Evolutionary conservation across 2,113 vertebrate genomes (phyloP), one percentile per base, ranked within the genome.

Genomic region (Sylvilagus bachmani): DNA sequence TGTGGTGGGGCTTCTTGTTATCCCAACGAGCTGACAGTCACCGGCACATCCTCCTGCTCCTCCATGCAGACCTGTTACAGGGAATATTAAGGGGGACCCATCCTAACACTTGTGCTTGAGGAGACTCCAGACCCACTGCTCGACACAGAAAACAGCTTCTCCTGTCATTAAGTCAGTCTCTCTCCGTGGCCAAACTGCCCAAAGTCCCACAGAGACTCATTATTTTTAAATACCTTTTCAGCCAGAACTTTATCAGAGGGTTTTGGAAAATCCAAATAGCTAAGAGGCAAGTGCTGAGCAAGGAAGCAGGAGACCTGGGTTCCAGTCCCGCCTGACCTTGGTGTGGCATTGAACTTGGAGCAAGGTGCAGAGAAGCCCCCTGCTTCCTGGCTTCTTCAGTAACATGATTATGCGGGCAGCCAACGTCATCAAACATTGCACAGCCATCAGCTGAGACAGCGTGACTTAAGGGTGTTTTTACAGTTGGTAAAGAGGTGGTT

Each of bases 211-310:
- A 1, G 95, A 97, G 93, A 93, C 87, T 93, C 94, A 79, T 97
- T 97, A 96, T 90, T 92, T 93, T 95, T 92, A 96, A 97, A 89
- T 89, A 79, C 74, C 69, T 95, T 94, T 96, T 90, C 81, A 62
- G 74, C 58, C 86, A 78, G 85, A 97, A 86, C 74, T 78, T 96
- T 93, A 85, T 94, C 92, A 90, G 55, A 94, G 95, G 69, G 6
- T 66, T 92, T 88, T 79, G 67, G 93, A 94, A 92, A 95, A 92
- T 71, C 80, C 90, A 71, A 94, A 62, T 69, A 90, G 53, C 81
- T 90, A 73, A 58, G 61, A 87, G 66, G 78, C 21, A 90, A 38
- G 53, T 14, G 14, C 69, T 81, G 69, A 74, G 36, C 81, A 36
- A 29, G 27, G 80, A 67, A 55, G 58, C 3, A 1, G 58, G 77